Percentiles rank a stretch among this genome's conserved stretches.
Conservation (phyloP, 2,888 invertebrate genomes). For the Andrena bucephala region DNA sequence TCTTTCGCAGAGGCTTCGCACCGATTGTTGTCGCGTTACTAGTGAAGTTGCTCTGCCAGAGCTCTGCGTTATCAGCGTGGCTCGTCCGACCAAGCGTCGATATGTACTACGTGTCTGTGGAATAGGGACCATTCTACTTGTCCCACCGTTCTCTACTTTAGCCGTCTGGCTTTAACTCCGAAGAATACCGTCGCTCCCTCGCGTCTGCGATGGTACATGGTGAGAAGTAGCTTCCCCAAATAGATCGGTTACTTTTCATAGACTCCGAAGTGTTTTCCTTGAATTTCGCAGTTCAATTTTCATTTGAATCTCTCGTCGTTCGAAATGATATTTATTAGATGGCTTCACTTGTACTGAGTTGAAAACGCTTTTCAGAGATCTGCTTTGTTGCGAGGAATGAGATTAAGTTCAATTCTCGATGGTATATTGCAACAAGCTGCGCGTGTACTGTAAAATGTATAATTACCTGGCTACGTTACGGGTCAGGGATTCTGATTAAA, state of each 20-base stretch:
- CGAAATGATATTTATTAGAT: neutral
- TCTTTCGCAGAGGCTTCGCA: slow-evolving; percentile 16
- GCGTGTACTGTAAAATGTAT: neutral
- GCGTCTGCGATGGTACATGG: neutral
- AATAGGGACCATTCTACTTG: slow-evolving; percentile 48
- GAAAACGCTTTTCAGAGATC: neutral
- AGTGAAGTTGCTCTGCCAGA: slow-evolving; percentile 9
- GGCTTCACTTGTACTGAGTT: neutral
- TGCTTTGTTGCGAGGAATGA: neutral
- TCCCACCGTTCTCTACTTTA: slow-evolving; percentile 39
- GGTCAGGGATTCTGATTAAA: slow-evolving; percentile 19
- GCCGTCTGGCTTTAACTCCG: neutral
- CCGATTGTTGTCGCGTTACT: neutral
- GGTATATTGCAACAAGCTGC: neutral
- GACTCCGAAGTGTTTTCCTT: slow-evolving; percentile 4
- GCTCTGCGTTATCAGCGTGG: slow-evolving; percentile 50
- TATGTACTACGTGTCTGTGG: slow-evolving; percentile 38
- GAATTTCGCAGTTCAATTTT: neutral
- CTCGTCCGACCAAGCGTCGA: slow-evolving; percentile 44
- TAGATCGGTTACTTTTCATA: slow-evolving; percentile 26
- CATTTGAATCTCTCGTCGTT: neutral
- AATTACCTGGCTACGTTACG: neutral
- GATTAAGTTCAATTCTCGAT: neutral
- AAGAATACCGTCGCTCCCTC: neutral
- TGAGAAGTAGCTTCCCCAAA: slow-evolving; percentile 10